Percentiles rank a stretch among this genome's conserved stretches.
phyloP scores from a whole-genome alignment of 2,113 vertebrate species.

The Passer domesticus region DNA sequence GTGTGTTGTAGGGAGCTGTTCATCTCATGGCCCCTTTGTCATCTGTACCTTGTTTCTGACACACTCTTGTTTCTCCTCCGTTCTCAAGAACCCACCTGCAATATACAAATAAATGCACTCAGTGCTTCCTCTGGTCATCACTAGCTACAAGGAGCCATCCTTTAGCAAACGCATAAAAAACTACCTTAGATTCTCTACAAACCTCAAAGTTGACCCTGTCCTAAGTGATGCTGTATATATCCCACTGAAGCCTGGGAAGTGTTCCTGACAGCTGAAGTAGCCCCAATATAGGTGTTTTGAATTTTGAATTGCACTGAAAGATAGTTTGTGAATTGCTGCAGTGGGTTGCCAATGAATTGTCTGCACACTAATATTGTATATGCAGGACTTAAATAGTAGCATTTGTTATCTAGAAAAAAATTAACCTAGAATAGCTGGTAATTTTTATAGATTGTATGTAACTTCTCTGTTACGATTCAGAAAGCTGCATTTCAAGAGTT shows the following conservation, averaged over 20 bases:
- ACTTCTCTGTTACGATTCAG: neutral
- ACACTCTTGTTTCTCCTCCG: neutral
- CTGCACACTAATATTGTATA: neutral
- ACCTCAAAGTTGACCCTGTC: neutral
- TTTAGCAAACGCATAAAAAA: neutral
- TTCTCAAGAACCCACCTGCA: neutral
- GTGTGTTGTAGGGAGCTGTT: neutral
- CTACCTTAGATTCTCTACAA: neutral
- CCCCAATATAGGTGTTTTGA: neutral
- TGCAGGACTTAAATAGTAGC: neutral
- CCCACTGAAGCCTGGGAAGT: neutral
- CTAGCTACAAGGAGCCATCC: neutral
- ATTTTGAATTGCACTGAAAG: neutral
- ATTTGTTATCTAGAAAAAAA: neutral
- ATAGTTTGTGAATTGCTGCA: neutral
- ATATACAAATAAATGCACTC: neutral
- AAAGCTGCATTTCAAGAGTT: neutral
- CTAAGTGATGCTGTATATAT: fast-evolving
- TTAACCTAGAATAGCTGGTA: neutral
- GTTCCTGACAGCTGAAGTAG: neutral
- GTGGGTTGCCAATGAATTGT: neutral
- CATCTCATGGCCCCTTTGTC: neutral
- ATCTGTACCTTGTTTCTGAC: neutral
- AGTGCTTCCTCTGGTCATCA: neutral
- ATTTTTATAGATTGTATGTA: neutral